A percentile compares a stretch with the other conserved stretches of the same genome.
phyloP scores from a whole-genome alignment of 2,797 vertebrate genomes.

The Enoplosus armatus region DNA sequence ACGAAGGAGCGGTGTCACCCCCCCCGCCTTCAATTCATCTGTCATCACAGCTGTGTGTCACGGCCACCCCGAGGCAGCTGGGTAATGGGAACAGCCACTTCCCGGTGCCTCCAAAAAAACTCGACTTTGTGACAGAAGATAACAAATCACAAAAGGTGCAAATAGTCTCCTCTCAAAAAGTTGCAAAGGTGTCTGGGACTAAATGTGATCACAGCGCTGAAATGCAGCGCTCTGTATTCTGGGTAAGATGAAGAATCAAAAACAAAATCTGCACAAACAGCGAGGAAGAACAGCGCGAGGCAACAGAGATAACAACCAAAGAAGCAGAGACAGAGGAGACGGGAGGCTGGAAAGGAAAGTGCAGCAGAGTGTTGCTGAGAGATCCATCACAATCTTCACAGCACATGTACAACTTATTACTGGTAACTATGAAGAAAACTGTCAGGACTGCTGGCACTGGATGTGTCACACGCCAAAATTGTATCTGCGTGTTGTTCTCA shows the following conservation, averaged over 20 bases:
- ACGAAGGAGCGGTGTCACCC: neutral
- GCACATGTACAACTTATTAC: conserved; percentile 17
- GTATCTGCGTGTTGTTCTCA: conserved; percentile 17
- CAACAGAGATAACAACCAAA: conserved; percentile 10
- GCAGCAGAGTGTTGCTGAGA: conserved; percentile 12
- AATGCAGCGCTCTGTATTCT: neutral
- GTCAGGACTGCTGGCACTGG: conserved; percentile 29
- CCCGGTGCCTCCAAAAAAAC: conserved; percentile 11
- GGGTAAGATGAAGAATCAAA: neutral
- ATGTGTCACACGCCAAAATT: conserved; percentile 23
- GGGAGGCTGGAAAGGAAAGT: neutral
- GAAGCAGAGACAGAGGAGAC: neutral
- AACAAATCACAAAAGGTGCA: conserved; percentile 6
- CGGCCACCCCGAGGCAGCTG: conserved; percentile 40
- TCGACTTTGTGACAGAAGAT: conserved; percentile 20
- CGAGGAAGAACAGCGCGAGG: neutral
- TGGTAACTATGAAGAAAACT: conserved; percentile 25
- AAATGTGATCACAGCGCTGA: neutral
- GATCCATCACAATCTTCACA: conserved; percentile 37
- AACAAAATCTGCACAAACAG: conserved; percentile 21
- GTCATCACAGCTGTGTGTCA: conserved; percentile 64
- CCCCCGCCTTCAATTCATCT: conserved; percentile 27
- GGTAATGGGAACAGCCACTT: conserved; percentile 53
- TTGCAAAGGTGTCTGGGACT: conserved; percentile 5
- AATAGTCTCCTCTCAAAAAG: conserved; percentile 1